Evolutionary conservation across 2,888 invertebrate species (phyloP), one percentile per base, ranked within the genome.

Genomic region (Xestia rhomboidea): DNA sequence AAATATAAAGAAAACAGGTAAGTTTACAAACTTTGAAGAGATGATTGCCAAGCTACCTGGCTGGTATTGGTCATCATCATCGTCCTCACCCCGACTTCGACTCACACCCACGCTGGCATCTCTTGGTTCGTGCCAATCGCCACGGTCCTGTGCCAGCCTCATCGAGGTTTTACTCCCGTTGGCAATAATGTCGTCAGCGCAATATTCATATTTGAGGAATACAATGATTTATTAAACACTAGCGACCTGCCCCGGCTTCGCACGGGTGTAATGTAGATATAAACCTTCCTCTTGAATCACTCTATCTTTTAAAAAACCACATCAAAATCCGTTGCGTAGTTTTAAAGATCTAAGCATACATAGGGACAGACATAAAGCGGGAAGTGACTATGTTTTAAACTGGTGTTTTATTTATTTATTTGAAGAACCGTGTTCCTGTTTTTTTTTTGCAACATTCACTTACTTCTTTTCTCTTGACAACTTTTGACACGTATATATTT

Each of bases 1-100:
- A 57, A 75, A 79, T 75, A 60, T 71, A 82, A 76, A 71, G 18
- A 76, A 76, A 72, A 63, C 72, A 87, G 85, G 81, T 85, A 57
- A 77, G 82, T 57, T 62, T 49, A 18, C 1, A 34, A 41, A 18
- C 13, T 57, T 34, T 44, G 5, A 11, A 68, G 8, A 51, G 11
- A 60, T 66, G 21, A 27, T 41, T 62, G n/a, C 18, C 0, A 10
- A 8, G 30, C 15, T 34, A 7, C 49, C 44, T n/a, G 0, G 30
- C 7, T 30, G 7, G 21, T 11, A 7, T 74, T 18, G 8, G 30
- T 8, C 30, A 57, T 60, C 30, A 60, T 60, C 8, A 18, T 30
- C 30, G 21, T 4, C 8, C 8, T 30, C 4, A 60, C 1, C 30
- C 4, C 10, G 10, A 10, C 30, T 10, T 21, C 10, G n/a, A n/a